Evolutionary conservation across 2,888 invertebrate genomes (phyloP), one percentile per base, ranked within the genome.

Genomic region (Brachyptera risi): DNA sequence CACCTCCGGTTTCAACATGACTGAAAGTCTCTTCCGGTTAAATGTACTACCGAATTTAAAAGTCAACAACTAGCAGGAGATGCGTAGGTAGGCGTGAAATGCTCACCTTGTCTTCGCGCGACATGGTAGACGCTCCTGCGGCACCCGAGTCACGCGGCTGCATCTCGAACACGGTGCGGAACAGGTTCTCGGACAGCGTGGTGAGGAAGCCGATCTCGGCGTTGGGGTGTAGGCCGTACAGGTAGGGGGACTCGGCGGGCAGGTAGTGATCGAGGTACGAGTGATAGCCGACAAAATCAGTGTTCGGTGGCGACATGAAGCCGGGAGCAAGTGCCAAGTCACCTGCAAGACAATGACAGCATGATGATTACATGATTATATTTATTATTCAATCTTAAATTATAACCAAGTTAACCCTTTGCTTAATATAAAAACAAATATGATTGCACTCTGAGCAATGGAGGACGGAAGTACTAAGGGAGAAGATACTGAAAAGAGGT

Each of bases 191-290:
- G 0, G 94, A 90, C 0, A 88, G 90, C 0, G 87, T 86, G 0
- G 95, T 94, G 57, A 96, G 77, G 71, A 95, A 94, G 49, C 95
- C 95, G 63, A 96, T 95, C 78, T 96, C 96, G 1, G 96, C 94
- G 73, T 96, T 96, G 0, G 94, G 90, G 76, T 96, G 96, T 19
- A 96, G 78, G 0, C 96, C 96, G 70, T 96, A 96, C 15, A 96
- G 79, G 68, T 88, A 84, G 0, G 96, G 96, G 56, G 92, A 91
- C 76, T 96, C 96, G 0, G 87, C 80, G 0, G 96, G 96, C 24
- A 96, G 75, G 69, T 80, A 83, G 66, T 93, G 90, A 70, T 95
- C 94, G 47, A 96, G 87, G 74, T 95, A 96, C 58, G 79, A 74
- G 72, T 96, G 96, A 75, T 96, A 96, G 1, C 90, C 88, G 9